Evolutionary conservation across 1,140 invertebrate species (phyloP), one percentile per base, ranked within the genome.

Genomic region (Pseudomyrmex dendroicus): DNA sequence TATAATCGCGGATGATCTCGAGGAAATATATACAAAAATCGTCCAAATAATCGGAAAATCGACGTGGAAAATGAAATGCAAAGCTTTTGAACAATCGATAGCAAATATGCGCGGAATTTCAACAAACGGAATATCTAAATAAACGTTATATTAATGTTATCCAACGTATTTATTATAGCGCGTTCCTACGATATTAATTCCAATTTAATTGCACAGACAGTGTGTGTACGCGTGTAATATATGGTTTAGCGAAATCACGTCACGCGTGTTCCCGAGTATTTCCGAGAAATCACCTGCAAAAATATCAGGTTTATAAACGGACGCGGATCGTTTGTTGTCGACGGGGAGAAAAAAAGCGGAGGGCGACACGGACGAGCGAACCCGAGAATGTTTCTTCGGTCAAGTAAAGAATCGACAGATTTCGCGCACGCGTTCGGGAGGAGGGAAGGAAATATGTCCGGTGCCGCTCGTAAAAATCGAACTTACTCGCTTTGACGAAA

Each of bases 381-480:
- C 20, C 35, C 35, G 63, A 77, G 50, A 25, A 72, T 72, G 70
- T 78, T 80, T 64, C 72, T 46, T 25, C 35, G 73, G 50, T n/a
- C 73, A 50, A 48, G 22, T 66, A 76, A 83, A 77, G 52, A 74
- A 59, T 78, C 66, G 73, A 59, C 59, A 46, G 62, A n/a, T 59
- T n/a, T 22, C 35, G 35, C 50, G 12, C 13, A 25, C 80, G 72
- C 35, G 35, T 35, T 35, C 35, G 35, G 35, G 35, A 35, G 35
- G 0, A 35, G 35, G 35, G 35, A 0, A 0, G 0, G 35, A 1
- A 35, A 56, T 50, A 12, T 35, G 44, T 22, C 10, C 44, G 44
- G 48, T 35, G 35, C 35, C 64, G 62, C 56, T 62, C 74, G 68
- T 73, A 82, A 86, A 86, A 86, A 73, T 85, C 63, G 48, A 68